Conservation (phyloP, 2,797 vertebrate genomes). For the Rhinella marina region DNA sequence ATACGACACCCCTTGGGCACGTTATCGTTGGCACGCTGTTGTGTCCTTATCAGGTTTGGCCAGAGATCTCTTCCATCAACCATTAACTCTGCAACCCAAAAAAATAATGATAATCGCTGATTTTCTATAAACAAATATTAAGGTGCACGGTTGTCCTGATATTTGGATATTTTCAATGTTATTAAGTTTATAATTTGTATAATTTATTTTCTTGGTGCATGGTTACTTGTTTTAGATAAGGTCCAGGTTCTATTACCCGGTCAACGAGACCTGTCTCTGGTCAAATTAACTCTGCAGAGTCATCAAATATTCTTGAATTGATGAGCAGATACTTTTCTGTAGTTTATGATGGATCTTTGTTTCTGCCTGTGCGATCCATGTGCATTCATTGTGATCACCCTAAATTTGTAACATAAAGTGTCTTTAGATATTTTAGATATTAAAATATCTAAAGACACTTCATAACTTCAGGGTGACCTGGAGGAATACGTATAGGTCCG, state of each 20-base stretch:
- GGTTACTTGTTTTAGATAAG: constrained; percentile 42
- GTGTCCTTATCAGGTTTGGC: constrained; percentile 27
- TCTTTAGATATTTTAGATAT: too few species aligned
- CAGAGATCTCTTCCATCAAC: neutral
- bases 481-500: too few species aligned
- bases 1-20: neutral
- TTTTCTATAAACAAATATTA: neutral
- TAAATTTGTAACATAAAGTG: too few species aligned
- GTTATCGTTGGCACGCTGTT: neutral
- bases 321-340: neutral
- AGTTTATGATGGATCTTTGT: neutral
- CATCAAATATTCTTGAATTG: neutral
- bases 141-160: neutral
- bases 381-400: neutral
- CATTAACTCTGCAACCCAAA: constrained; percentile 13
- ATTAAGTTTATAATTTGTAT: neutral
- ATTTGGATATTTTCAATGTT: neutral
- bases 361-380: neutral
- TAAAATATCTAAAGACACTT: too few species aligned
- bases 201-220: constrained; percentile 14
- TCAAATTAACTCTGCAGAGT: constrained; percentile 8
- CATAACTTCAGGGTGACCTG: too few species aligned
- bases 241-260: constrained; percentile 63
- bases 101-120: neutral
- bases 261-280: constrained; percentile 65